phyloP scores from a whole-genome alignment of 2,888 invertebrate genomes.

The Plagodis pulveraria region DNA sequence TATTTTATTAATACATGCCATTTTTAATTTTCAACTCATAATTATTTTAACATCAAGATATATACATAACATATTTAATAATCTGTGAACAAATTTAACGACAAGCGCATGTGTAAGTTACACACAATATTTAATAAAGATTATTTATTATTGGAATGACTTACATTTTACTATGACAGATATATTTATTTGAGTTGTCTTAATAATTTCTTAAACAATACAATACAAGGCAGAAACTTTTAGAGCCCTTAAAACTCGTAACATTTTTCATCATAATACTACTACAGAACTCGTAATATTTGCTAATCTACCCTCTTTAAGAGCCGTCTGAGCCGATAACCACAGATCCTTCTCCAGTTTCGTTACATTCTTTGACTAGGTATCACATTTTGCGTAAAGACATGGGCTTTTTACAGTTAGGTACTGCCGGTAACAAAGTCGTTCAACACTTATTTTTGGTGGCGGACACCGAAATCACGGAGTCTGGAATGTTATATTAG shows the following conservation, averaged over 20 bases:
- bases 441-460: too few species aligned
- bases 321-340: neutral
- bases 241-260: slow-evolving; percentile 1
- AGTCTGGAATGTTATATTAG: too few species aligned
- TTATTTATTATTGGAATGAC: too few species aligned
- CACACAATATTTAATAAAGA: too few species aligned
- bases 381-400: slow-evolving; percentile 2
- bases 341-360: slow-evolving; percentile 1
- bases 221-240: neutral
- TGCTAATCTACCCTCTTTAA: slow-evolving; percentile 4
- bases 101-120: too few species aligned
- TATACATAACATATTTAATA: too few species aligned
- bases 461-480: too few species aligned
- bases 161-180: neutral
- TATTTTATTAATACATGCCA: too few species aligned
- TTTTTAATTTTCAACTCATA: too few species aligned
- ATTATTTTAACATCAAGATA: too few species aligned
- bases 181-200: neutral
- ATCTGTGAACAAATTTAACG: too few species aligned
- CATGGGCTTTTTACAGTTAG: neutral
- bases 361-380: slow-evolving; percentile 9
- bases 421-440: neutral
- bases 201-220: too few species aligned
- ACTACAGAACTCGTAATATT: neutral
- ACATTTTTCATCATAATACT: neutral